Base-by-base conservation (phyloP, 2,113 vertebrate species). In the Salvelinus sp. region DNA sequence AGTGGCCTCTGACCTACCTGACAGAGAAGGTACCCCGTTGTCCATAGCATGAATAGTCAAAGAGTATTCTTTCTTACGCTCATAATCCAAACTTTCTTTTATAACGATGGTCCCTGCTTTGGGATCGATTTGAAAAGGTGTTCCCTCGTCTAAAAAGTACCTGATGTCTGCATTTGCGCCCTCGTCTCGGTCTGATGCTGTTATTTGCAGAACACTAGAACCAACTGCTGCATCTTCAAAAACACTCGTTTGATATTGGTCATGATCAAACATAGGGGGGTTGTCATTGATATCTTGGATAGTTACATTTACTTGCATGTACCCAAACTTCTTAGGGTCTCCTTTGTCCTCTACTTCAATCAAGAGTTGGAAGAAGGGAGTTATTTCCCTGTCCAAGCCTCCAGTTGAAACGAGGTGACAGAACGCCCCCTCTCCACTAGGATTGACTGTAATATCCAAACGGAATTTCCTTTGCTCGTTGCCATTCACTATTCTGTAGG, bases 251-350 rank as follows among this genome's bases (percentile, higher is more conserved):
- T 96, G 94, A 86, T 99, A 98, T 54, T 96, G 95, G 0, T 95
- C 92, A 30, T 93, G 92, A 68, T 95, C 94, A 76, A 99, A 99
- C 18, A 93, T 4, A 0, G 97, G 98, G 0, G 97, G 96, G 88
- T 99, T 98, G 88, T 99, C 98, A 0, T 99, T 99, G 70, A 97
- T 95, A 82, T 99, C 98, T 83, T 98, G 97, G 20, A 99, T 95
- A 0, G 96, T 98, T 76, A 99, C 97, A 0, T 99, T 99, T 2
- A 99, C 98, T 92, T 97, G 97, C 22, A 99, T 89, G 90, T 94
- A 96, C n/a, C 98, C 97, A 16, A 94, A 93, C 82, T 93, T 94
- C 84, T 94, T 96, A 0, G 97, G 97, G 64, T 96, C 94, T 0
- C 97, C 98, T 89, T 96, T 97, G 90, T 99, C 98, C 87, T 98